phyloP scores from a whole-genome alignment of 2,888 invertebrate species.

The Aricia artaxerxes region DNA sequence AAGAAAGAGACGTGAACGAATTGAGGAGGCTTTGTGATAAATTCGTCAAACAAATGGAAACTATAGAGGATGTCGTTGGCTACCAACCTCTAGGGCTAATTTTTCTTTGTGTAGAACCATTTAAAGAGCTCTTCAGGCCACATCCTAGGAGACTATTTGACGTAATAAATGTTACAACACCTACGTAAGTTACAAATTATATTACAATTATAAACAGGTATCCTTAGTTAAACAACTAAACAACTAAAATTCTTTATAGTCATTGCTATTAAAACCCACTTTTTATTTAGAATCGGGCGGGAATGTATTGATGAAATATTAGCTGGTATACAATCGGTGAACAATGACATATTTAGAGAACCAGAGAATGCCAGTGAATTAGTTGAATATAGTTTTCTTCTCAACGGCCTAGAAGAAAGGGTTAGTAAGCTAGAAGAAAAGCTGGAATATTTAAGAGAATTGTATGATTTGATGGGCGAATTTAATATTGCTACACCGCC shows the following conservation, averaged over 20 bases:
- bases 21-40: constrained; percentile 85
- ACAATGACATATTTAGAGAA: constrained; percentile 81
- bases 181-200: constrained; percentile 76
- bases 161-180: constrained; percentile 82
- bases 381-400: constrained; percentile 85
- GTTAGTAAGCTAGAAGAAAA: constrained; percentile 86
- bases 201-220: not conserved
- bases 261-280: no score
- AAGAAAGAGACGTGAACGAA: constrained; percentile 82
- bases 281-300: constrained; percentile 80
- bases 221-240: not conserved
- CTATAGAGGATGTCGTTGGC: constrained; percentile 83
- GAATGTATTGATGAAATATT: constrained; percentile 81
- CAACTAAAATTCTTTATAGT: not conserved
- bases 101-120: constrained; percentile 84
- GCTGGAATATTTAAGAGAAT: constrained; percentile 89
- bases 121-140: constrained; percentile 86
- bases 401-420: constrained; percentile 84
- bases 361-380: constrained; percentile 87
- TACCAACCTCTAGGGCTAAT: constrained; percentile 87
- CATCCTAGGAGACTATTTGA: constrained; percentile 85
- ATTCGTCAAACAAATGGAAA: constrained; percentile 85
- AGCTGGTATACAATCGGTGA: constrained; percentile 83
- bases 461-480: constrained; percentile 91
- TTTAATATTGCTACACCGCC: constrained; percentile 86